Percentiles rank a stretch among this genome's conserved stretches.
phyloP scores from a whole-genome alignment of 1,140 invertebrate species.

The Stegodyphus dumicola region DNA sequence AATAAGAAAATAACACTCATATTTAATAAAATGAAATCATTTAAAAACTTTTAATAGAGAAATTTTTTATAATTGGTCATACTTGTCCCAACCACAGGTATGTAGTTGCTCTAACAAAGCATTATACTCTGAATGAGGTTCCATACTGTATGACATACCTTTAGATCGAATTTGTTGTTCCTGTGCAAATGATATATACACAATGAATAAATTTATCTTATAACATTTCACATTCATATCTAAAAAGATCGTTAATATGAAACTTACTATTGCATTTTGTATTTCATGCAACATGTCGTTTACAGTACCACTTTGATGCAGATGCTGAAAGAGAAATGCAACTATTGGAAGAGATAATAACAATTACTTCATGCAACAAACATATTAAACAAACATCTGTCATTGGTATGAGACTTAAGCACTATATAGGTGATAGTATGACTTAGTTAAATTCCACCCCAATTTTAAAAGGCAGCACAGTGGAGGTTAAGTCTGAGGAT shows the following conservation, averaged over 20 bases:
- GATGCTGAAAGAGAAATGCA: constrained; percentile 8
- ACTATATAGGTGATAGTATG: too few relatives aligned
- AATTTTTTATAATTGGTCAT: neutral
- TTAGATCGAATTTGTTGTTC: constrained; percentile 14
- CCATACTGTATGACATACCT: neutral
- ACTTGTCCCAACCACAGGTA: constrained; percentile 49
- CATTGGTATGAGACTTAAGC: too few relatives aligned
- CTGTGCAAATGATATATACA: neutral
- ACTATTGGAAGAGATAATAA: too few relatives aligned
- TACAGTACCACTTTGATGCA: constrained; percentile 8
- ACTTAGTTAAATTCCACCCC: too few relatives aligned
- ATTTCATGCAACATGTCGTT: constrained; percentile 32
- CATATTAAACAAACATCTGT: too few relatives aligned
- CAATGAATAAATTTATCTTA: neutral
- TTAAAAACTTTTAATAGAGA: too few relatives aligned
- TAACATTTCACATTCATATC: neutral
- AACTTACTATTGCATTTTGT: constrained; percentile 31
- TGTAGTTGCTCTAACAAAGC: constrained; percentile 32
- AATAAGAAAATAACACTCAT: neutral
- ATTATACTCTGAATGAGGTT: constrained; percentile 13
- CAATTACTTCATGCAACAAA: too few relatives aligned
- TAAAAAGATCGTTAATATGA: neutral
- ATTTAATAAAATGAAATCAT: neutral
- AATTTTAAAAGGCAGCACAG: too few relatives aligned
- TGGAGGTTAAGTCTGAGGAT: too few relatives aligned